Conservation (phyloP, 2,888 invertebrate species). For the Erebia palarica region DNA sequence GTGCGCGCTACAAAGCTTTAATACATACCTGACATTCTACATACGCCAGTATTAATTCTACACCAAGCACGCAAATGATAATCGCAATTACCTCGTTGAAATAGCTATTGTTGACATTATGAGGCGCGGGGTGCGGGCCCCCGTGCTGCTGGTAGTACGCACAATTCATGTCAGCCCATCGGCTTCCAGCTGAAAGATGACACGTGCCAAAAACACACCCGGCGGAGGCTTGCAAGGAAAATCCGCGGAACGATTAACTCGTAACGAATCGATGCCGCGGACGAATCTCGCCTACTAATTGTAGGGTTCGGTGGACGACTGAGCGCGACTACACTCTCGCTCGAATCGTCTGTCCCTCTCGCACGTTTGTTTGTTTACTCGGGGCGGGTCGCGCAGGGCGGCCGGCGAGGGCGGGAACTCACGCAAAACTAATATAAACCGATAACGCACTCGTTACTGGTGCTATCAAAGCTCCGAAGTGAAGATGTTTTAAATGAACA, state of each 20-base stretch:
- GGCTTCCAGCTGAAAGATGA: constrained; percentile 54
- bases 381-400: constrained; percentile 75
- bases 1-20: no score
- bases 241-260: constrained; percentile 75
- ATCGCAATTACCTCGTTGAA: constrained; percentile 73
- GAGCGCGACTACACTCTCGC: constrained; percentile 56
- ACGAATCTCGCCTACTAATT: constrained; percentile 82
- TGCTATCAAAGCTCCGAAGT: constrained; percentile 46
- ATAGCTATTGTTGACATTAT: constrained; percentile 72
- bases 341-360: constrained; percentile 58
- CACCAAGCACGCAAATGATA: constrained; percentile 8
- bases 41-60: no score
- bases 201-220: constrained; percentile 58
- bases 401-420: constrained; percentile 70
- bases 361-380: constrained; percentile 62
- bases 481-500: constrained; percentile 5
- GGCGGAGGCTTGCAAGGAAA: constrained; percentile 61
- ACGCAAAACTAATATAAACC: constrained; percentile 67
- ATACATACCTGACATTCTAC: no score
- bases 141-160: constrained; percentile 77
- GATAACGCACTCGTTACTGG: constrained; percentile 47
- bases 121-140: constrained; percentile 69
- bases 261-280: constrained; percentile 81
- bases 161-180: constrained; percentile 77
- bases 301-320: constrained; percentile 70